A percentile compares a stretch with the other conserved stretches of the same genome.
Evolutionary conservation across 2,113 vertebrate genomes (phyloP).

Genomic region (Mesitornis unicolor): DNA sequence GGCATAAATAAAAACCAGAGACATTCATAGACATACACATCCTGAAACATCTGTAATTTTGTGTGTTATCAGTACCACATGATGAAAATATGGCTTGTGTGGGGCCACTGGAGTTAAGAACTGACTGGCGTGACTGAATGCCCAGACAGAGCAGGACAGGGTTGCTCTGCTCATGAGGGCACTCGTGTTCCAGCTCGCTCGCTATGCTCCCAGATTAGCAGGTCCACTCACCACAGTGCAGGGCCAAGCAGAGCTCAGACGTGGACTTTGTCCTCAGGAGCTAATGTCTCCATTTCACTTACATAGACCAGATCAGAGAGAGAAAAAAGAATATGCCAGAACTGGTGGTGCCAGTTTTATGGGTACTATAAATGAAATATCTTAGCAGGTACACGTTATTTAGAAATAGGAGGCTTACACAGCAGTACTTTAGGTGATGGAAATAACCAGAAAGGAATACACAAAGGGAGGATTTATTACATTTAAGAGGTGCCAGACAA

Average conservation of each 20-base stretch:
- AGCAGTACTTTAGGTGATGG: neutral
- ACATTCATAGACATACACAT: neutral
- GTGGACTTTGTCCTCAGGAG: neutral
- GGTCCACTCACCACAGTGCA: neutral
- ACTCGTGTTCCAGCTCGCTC: neutral
- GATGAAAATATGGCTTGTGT: neutral
- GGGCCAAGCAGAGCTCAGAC: neutral
- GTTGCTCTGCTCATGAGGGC: neutral
- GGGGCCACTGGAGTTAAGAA: neutral
- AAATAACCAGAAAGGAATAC: neutral
- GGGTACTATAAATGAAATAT: slow-evolving; percentile 1
- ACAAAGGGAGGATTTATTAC: neutral
- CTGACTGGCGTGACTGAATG: neutral
- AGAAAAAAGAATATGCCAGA: neutral
- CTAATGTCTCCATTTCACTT: neutral
- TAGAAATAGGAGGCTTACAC: slow-evolving; percentile 16
- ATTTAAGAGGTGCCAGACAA: neutral
- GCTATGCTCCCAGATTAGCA: neutral
- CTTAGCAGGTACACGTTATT: neutral
- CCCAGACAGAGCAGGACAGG: neutral
- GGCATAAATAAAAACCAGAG: neutral
- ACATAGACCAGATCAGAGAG: neutral
- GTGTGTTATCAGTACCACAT: neutral
- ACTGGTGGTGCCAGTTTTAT: slow-evolving; percentile 1
- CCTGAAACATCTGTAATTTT: neutral